Evolutionary conservation across 2,888 invertebrate species (phyloP), one percentile per base, ranked within the genome.

Genomic region (Xanthostigma xanthostigma): DNA sequence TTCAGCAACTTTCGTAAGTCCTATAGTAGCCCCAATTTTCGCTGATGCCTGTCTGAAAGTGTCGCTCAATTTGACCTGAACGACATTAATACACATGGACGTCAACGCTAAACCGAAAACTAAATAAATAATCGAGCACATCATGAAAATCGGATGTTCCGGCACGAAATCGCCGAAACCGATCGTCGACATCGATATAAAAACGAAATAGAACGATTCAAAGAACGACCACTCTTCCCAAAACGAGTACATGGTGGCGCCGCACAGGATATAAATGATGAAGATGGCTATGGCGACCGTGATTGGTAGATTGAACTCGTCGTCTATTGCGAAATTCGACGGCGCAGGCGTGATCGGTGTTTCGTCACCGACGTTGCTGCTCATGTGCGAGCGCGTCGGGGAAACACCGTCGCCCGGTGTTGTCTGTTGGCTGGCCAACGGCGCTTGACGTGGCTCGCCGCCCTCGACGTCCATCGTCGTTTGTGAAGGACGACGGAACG

Each of bases 81-180:
- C 91, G 12, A 96, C 93, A 61, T 94, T 95, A 59, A 97, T 90
- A 66, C 92, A 91, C 94, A 96, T 95, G 55, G 95, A 92, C 45
- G 95, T 95, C 14, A 97, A 72, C 0, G 96, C 91, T 51, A 97
- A 72, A 8, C 97, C 97, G 59, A 97, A 90, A 17, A 96, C 84
- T 49, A 97, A 72, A 63, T 97, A 95, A 43, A 94, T 75, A 58
- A 94, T 93, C 37, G 92, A 90, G 48, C 85, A 78, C 74, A 96
- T 85, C 81, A 96, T 90, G 58, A 78, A 80, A 55, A 80, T 74
- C 1, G 93, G 92, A 67, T 91, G 86, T 64, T 84, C 76, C 1
- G 94, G 94, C 0, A 93, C 87, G 53, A 84, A 75, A 68, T 95
- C 94, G 3, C 94, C 94, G 57, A 95, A 88, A n/a, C 96, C 96